phyloP scores from a whole-genome alignment of 2,797 vertebrate genomes.

The Oophaga sylvatica region DNA sequence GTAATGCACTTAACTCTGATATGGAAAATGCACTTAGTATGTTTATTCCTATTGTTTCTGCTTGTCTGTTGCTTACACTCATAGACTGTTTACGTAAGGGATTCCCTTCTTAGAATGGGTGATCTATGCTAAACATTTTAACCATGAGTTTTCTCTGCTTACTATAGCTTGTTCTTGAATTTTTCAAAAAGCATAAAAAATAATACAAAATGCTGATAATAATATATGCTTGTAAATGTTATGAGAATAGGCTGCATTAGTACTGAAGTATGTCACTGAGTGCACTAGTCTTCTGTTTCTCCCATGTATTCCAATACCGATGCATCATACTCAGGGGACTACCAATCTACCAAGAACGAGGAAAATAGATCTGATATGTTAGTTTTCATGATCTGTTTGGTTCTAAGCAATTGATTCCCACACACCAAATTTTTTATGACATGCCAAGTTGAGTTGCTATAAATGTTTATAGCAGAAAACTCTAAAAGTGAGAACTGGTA shows the following conservation, averaged over 20 bases:
- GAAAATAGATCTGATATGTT: neutral
- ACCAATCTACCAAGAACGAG: neutral
- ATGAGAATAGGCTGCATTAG: neutral
- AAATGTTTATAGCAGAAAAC: too few relatives aligned
- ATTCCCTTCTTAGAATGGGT: slow-evolving; percentile 50
- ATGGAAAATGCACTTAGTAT: slow-evolving; percentile 59
- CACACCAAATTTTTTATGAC: too few relatives aligned
- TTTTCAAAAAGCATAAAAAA: neutral
- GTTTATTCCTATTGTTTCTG: slow-evolving; percentile 53
- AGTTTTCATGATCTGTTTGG: neutral
- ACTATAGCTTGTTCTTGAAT: neutral
- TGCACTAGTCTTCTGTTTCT: neutral
- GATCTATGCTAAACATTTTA: slow-evolving; percentile 11
- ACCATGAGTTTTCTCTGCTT: neutral
- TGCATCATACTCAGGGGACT: neutral
- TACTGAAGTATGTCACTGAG: neutral
- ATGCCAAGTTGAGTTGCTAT: too few relatives aligned
- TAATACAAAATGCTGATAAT: neutral
- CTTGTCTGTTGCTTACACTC: slow-evolving; percentile 53
- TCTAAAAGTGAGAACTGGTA: too few relatives aligned
- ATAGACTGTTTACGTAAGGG: slow-evolving; percentile 48
- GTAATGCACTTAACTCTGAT: slow-evolving; percentile 61
- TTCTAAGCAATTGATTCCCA: too few relatives aligned
- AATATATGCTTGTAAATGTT: neutral
- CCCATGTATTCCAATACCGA: neutral